Percentiles rank a stretch among this genome's conserved stretches.
phyloP scores from a whole-genome alignment of 2,888 invertebrate genomes.

The Scotopteryx bipunctaria region DNA sequence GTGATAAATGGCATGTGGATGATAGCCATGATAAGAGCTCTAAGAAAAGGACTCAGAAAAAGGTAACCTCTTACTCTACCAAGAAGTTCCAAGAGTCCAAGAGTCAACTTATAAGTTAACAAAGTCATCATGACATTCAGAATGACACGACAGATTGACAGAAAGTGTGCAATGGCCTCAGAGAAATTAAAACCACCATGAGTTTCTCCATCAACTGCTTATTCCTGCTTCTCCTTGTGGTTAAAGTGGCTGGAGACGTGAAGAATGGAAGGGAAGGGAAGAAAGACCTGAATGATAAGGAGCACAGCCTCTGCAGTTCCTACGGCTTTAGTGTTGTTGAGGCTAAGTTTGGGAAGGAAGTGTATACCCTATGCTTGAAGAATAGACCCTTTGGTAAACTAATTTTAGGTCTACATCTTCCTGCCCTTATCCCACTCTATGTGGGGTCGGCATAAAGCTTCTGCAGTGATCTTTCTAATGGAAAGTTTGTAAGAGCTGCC shows the following conservation, averaged over 20 bases:
- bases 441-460: too few species aligned
- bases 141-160: conserved; percentile 5
- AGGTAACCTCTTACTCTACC: background rate
- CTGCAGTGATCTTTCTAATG: too few species aligned
- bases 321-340: conserved; percentile 55
- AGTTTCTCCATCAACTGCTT: conserved; percentile 9
- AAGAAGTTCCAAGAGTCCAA: background rate
- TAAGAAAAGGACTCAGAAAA: background rate
- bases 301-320: conserved; percentile 42
- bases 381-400: conserved; percentile 54
- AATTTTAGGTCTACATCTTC: too few species aligned
- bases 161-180: conserved; percentile 1
- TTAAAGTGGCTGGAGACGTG: conserved; percentile 12
- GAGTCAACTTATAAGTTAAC: too few species aligned
- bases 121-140: background rate
- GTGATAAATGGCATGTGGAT: too few species aligned
- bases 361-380: conserved; percentile 61
- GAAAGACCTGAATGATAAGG: conserved; percentile 20
- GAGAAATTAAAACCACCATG: conserved; percentile 12
- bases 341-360: conserved; percentile 62
- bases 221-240: conserved; percentile 6
- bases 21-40: too few species aligned
- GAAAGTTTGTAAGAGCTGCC: too few species aligned
- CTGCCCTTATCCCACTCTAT: too few species aligned
- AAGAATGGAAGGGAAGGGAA: too few species aligned